Percentiles rank a stretch among this genome's conserved stretches.
These are phyloP conservation scores for Anseranas semipalmata DNA, from an alignment of 2,113 vertebrate genomes.

Conservation along the genomic window DNA sequence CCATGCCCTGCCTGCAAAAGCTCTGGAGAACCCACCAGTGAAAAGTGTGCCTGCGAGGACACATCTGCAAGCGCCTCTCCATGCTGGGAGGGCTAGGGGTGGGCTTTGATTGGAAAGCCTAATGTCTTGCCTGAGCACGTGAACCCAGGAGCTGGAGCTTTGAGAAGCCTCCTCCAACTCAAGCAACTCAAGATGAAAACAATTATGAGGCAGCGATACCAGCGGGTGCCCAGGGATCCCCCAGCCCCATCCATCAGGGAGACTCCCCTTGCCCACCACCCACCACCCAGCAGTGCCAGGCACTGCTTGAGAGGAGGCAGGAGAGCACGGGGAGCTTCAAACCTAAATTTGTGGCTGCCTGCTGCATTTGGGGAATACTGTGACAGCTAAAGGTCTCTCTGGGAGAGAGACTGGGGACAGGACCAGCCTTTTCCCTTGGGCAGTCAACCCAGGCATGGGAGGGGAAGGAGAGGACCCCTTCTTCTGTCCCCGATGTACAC, in stretches of 20 bases:
- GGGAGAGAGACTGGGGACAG: neutral
- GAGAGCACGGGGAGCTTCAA: neutral
- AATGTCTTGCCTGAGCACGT: rapidly evolving
- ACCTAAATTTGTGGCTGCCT: neutral
- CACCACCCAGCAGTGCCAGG: neutral
- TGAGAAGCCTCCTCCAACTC: neutral
- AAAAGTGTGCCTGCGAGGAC: neutral
- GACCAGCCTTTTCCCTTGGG: neutral
- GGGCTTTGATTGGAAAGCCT: neutral
- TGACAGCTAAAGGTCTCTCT: neutral
- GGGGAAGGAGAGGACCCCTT: neutral
- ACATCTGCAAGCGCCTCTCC: neutral
- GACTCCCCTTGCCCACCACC: neutral
- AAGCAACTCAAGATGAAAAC: neutral
- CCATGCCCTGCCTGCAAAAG: neutral
- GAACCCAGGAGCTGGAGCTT: neutral
- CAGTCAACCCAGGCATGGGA: neutral
- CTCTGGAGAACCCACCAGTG: neutral
- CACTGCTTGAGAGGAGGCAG: rapidly evolving
- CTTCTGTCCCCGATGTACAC: neutral
- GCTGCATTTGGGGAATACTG: neutral
- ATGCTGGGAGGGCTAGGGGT: neutral
- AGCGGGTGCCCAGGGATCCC: neutral
- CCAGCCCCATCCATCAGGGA: neutral
- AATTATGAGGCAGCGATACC: neutral